These are phyloP conservation scores for Papilio xuthus DNA, from an alignment of 1,140 invertebrate species.

Conservation along the genomic window DNA sequence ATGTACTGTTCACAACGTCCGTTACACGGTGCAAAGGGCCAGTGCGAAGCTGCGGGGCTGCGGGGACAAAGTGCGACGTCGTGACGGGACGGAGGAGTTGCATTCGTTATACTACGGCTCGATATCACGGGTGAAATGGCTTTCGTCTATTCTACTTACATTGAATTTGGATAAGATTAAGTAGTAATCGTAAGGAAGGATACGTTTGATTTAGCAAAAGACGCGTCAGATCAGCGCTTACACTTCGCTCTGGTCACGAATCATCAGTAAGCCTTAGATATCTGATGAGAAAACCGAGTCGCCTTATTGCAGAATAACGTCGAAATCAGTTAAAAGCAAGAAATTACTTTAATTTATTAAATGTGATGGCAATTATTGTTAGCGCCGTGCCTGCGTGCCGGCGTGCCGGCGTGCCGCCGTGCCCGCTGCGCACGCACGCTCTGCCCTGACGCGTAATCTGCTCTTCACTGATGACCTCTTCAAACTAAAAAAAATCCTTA, in stretches of 20 bases:
- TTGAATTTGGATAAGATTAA: no score
- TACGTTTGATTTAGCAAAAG: background rate
- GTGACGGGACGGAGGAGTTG: background rate
- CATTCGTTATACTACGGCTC: background rate
- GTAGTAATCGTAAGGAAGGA: background rate
- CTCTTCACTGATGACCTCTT: background rate
- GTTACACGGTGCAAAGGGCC: background rate
- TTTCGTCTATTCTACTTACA: no score
- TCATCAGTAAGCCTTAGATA: no score
- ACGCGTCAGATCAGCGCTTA: background rate
- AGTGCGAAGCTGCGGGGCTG: background rate
- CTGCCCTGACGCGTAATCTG: background rate
- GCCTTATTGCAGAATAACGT: no score
- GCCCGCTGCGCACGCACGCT: constrained; percentile 45
- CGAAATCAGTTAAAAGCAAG: no score
- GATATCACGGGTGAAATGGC: no score
- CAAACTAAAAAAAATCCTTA: constrained; percentile 24
- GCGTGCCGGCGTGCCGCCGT: constrained; percentile 26
- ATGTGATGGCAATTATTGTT: background rate
- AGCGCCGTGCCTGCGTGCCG: background rate
- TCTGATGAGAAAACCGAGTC: no score
- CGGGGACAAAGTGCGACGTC: background rate
- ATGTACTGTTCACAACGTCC: background rate
- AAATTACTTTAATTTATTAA: no score
- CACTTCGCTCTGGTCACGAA: no score